Evolutionary conservation across 2,888 invertebrate genomes (phyloP).

Genomic region (Tetranychus truncatus): DNA sequence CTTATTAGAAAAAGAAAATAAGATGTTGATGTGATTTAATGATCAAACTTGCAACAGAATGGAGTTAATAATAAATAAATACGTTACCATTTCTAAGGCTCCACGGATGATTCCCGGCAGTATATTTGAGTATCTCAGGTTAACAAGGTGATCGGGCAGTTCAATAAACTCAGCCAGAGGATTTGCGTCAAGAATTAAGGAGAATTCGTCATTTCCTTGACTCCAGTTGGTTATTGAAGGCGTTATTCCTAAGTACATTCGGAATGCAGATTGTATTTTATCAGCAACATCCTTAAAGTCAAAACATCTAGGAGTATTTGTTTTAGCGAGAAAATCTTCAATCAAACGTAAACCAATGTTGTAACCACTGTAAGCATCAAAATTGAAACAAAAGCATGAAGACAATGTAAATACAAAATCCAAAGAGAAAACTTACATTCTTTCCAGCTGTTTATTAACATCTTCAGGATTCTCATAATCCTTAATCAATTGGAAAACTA

Average conservation of each 20-base stretch:
- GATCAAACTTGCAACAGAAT: neutral
- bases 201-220: constrained; percentile 84
- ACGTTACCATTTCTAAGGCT: constrained; percentile 87
- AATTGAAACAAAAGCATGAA: neutral
- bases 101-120: constrained; percentile 70
- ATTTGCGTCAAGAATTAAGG: constrained; percentile 78
- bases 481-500: constrained; percentile 88
- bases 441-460: constrained; percentile 85
- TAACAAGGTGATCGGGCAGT: constrained; percentile 57
- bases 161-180: constrained; percentile 94
- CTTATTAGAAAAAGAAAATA: constrained; percentile 30
- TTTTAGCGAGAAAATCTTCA: constrained; percentile 88
- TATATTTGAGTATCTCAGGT: constrained; percentile 74
- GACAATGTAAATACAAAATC: neutral
- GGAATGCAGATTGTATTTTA: constrained; percentile 47
- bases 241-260: constrained; percentile 71
- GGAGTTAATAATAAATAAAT: constrained; percentile 3
- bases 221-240: constrained; percentile 90
- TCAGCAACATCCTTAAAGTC: constrained; percentile 95
- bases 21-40: constrained; percentile 19
- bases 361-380: constrained; percentile 48
- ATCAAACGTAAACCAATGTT: constrained; percentile 94
- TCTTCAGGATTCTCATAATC: constrained; percentile 92
- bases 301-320: constrained; percentile 66
- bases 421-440: constrained; percentile 39